Conservation (phyloP, 2,113 vertebrate species). For the Acanthochromis polyacanthus region DNA sequence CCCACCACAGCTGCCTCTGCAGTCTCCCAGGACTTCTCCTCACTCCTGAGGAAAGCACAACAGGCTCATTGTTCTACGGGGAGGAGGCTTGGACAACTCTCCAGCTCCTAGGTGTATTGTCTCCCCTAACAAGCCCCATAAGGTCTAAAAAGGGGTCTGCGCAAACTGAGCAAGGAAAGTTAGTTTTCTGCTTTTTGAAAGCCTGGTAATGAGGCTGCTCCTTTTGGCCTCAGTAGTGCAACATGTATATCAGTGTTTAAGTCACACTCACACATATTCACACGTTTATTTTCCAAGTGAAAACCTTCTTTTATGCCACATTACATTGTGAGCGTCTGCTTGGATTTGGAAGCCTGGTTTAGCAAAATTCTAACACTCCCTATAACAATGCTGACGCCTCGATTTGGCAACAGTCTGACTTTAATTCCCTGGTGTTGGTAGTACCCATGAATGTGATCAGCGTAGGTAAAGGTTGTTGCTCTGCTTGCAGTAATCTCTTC, state of each 20-base stretch:
- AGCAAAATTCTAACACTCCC: no score
- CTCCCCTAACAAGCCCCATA: slow-evolving; percentile 69
- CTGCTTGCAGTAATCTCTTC: no score
- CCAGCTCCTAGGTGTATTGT: slow-evolving; percentile 76
- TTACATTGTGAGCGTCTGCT: not conserved
- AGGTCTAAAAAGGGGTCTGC: slow-evolving; percentile 68
- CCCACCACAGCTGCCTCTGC: slow-evolving; percentile 83
- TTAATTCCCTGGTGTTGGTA: no score
- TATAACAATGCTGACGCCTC: no score
- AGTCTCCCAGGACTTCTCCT: slow-evolving; percentile 81
- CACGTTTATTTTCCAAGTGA: not conserved
- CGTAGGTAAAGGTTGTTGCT: no score
- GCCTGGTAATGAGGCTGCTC: slow-evolving; percentile 72
- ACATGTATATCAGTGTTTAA: not conserved
- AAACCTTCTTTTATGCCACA: not conserved
- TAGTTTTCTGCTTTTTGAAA: slow-evolving; percentile 67
- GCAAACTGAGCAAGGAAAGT: slow-evolving; percentile 56
- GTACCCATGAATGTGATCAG: no score
- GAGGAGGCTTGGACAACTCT: slow-evolving; percentile 73
- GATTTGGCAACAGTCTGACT: no score
- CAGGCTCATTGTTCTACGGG: slow-evolving; percentile 83
- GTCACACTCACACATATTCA: not conserved
- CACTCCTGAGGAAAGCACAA: slow-evolving; percentile 80
- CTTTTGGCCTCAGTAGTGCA: slow-evolving; percentile 40
- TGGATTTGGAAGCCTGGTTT: not conserved